phyloP scores from a whole-genome alignment of 2,888 invertebrate genomes.

The Cephalotes varians region DNA sequence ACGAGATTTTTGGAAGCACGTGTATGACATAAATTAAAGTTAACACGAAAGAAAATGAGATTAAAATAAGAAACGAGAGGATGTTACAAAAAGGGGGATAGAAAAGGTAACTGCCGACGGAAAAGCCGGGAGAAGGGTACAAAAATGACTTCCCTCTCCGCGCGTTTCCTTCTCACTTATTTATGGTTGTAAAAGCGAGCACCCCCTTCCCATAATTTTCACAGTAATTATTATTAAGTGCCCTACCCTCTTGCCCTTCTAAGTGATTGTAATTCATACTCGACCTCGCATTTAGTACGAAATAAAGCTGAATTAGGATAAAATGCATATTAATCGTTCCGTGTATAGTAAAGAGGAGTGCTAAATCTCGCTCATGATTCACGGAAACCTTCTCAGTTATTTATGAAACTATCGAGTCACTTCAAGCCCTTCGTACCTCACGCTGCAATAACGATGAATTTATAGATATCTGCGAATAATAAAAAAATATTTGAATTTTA shows the following conservation, averaged over 20 bases:
- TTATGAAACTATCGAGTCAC: not conserved
- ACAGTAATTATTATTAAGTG: constrained; percentile 76
- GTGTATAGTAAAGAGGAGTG: not conserved
- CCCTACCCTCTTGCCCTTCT: constrained; percentile 44
- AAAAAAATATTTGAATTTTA: not conserved
- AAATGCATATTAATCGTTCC: constrained; percentile 57
- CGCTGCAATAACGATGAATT: not conserved
- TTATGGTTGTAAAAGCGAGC: constrained; percentile 59
- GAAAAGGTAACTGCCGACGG: constrained; percentile 46
- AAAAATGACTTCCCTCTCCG: constrained; percentile 56
- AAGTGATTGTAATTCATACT: constrained; percentile 76
- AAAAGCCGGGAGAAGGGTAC: constrained; percentile 35
- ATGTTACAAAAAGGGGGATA: constrained; percentile 22
- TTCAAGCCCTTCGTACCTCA: not conserved
- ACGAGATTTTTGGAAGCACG: constrained; percentile 49
- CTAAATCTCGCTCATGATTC: constrained; percentile 19
- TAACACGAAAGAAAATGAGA: constrained; percentile 51
- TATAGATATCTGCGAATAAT: not conserved
- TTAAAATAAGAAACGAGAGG: constrained; percentile 54
- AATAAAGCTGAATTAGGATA: constrained; percentile 63
- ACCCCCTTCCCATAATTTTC: constrained; percentile 70
- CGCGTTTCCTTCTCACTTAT: constrained; percentile 53
- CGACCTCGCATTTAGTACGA: constrained; percentile 40
- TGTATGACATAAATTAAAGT: constrained; percentile 65
- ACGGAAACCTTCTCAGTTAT: not conserved